Conservation (phyloP, 1,140 invertebrate species). For the Eriosoma lanigerum region DNA sequence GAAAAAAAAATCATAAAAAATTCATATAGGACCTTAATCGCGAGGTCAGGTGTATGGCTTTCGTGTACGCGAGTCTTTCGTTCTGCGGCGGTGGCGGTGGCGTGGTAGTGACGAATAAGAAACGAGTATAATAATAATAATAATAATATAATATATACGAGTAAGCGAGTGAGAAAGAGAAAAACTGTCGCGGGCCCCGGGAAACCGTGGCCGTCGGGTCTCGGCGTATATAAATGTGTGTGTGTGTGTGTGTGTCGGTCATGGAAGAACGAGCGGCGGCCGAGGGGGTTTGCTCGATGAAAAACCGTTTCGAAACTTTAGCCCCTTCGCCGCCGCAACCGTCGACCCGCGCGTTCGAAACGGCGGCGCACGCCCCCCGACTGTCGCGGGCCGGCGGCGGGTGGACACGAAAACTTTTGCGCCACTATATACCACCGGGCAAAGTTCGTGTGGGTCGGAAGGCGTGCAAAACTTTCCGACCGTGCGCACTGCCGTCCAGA, state of each 20-base stretch:
- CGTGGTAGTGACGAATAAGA: conserved; percentile 41
- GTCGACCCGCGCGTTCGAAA: neutral
- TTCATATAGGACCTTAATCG: too few species aligned
- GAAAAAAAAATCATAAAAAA: too few species aligned
- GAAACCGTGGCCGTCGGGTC: conserved; percentile 20
- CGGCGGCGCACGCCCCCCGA: neutral
- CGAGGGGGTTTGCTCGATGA: conserved; percentile 46
- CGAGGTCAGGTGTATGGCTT: conserved; percentile 21
- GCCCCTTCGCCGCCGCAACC: neutral
- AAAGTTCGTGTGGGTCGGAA: conserved; percentile 51
- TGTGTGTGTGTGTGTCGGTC: neutral
- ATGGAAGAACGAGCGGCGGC: neutral
- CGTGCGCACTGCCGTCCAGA: conserved; percentile 46
- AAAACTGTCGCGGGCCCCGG: conserved; percentile 42
- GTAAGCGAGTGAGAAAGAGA: neutral
- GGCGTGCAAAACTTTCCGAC: conserved; percentile 50
- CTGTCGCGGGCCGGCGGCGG: neutral
- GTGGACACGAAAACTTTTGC: conserved; percentile 44
- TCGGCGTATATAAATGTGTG: neutral
- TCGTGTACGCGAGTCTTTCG: neutral
- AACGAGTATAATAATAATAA: neutral
- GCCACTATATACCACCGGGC: conserved; percentile 20
- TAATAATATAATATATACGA: neutral
- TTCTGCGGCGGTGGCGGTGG: neutral
- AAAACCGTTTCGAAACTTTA: conserved; percentile 51